Percentiles rank a stretch among this genome's conserved stretches.
Evolutionary conservation across 2,888 invertebrate genomes (phyloP).

Genomic region (Clunio marinus): DNA sequence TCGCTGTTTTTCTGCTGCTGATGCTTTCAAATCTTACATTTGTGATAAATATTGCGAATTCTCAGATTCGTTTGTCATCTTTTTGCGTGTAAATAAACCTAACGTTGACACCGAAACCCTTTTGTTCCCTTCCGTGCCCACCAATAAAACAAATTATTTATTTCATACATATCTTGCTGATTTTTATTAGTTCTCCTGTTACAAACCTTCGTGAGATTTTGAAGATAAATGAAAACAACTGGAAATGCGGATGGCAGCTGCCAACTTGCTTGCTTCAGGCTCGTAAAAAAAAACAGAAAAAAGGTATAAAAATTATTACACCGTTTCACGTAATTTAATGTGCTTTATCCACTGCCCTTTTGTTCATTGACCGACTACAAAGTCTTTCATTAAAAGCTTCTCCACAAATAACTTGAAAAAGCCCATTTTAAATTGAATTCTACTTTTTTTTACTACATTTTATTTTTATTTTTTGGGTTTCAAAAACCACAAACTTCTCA

Average conservation of each 20-base stretch:
- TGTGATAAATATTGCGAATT: too few relatives aligned
- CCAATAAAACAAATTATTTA: constrained; percentile 27
- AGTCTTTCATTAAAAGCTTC: neutral
- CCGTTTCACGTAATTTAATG: neutral
- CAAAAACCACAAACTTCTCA: neutral
- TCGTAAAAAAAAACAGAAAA: neutral
- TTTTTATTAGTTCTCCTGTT: constrained; percentile 5
- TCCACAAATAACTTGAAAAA: neutral
- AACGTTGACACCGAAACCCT: too few relatives aligned
- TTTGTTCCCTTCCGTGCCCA: too few relatives aligned
- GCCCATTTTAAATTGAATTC: neutral
- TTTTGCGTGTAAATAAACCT: too few relatives aligned
- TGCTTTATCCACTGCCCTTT: neutral
- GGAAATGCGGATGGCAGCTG: neutral
- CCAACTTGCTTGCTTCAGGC: neutral
- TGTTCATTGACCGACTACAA: neutral
- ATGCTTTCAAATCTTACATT: too few relatives aligned
- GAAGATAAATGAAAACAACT: neutral
- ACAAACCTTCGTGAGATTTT: too few relatives aligned
- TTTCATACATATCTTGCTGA: constrained; percentile 8
- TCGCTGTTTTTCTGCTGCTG: too few relatives aligned
- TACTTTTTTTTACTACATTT: too few relatives aligned
- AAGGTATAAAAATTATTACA: neutral
- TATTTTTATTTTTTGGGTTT: neutral
- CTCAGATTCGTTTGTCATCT: too few relatives aligned